These are phyloP conservation scores for Coelopa pilipes DNA, from an alignment of 2,888 invertebrate species.

Conservation along the genomic window DNA sequence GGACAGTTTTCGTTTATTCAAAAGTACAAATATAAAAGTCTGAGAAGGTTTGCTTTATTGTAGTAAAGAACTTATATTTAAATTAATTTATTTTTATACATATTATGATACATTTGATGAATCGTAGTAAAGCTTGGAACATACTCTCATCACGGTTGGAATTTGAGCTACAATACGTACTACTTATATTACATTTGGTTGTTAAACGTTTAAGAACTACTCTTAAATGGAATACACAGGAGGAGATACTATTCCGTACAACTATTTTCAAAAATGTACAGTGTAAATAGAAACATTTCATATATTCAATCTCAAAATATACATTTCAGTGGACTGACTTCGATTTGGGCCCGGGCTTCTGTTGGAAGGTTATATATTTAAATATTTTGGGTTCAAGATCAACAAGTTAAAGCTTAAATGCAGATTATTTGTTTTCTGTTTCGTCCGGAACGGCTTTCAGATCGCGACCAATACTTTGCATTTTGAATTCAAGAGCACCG, in stretches of 20 bases:
- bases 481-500: conserved; percentile 47
- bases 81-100: not conserved
- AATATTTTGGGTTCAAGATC: not conserved
- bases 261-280: no score
- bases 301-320: not conserved
- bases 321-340: not conserved
- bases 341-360: not conserved
- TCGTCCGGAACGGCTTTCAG: conserved; percentile 58
- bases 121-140: not conserved
- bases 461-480: conserved; percentile 60
- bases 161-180: no score
- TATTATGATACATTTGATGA: conserved; percentile 11
- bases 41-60: not conserved
- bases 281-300: no score
- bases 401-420: no score
- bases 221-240: no score
- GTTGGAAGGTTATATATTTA: not conserved
- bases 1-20: not conserved
- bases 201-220: no score
- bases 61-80: not conserved
- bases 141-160: no score
- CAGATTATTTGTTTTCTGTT: conserved; percentile 37
- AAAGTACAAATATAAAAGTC: not conserved
- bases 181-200: no score
- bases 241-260: no score